Conservation (phyloP, 1,140 invertebrate species). For the Pygmarrhopalites habei region DNA sequence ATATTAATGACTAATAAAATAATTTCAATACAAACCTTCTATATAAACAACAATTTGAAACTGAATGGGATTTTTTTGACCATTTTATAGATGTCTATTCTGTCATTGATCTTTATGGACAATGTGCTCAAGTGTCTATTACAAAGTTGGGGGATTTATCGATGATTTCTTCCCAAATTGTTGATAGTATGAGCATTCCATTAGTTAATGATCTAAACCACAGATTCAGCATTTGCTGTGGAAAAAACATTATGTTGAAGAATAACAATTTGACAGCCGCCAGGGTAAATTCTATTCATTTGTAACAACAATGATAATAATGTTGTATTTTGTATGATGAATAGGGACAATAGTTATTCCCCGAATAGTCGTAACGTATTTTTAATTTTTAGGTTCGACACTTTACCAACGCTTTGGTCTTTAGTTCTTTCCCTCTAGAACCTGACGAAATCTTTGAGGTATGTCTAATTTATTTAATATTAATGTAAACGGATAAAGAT, state of each 20-base stretch:
- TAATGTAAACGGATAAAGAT: background rate
- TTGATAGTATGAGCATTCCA: conserved; percentile 38
- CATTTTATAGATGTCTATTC: conserved; percentile 65
- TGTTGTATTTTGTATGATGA: too few species aligned
- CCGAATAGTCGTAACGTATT: too few species aligned
- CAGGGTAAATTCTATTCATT: too few species aligned
- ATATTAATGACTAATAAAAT: background rate
- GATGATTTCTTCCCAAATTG: conserved; percentile 39
- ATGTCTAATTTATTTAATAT: conserved; percentile 8
- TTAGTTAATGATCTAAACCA: conserved; percentile 37
- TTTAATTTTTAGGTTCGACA: too few species aligned
- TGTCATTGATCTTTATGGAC: conserved; percentile 90
- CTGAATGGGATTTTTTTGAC: too few species aligned
- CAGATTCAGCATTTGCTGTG: conserved; percentile 60
- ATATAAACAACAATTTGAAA: too few species aligned
- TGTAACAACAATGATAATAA: too few species aligned
- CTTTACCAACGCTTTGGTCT: conserved; percentile 51
- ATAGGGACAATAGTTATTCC: too few species aligned
- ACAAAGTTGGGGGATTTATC: conserved; percentile 36
- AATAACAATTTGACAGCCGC: conserved; percentile 60
- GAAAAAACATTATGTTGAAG: conserved; percentile 62
- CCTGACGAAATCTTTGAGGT: conserved; percentile 53
- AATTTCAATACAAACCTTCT: background rate
- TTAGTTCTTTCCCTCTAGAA: conserved; percentile 48
- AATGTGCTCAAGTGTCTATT: conserved; percentile 77